Evolutionary conservation across 2,888 invertebrate genomes (phyloP), one percentile per base, ranked within the genome.

Genomic region (Caenorhabditis virilis): DNA sequence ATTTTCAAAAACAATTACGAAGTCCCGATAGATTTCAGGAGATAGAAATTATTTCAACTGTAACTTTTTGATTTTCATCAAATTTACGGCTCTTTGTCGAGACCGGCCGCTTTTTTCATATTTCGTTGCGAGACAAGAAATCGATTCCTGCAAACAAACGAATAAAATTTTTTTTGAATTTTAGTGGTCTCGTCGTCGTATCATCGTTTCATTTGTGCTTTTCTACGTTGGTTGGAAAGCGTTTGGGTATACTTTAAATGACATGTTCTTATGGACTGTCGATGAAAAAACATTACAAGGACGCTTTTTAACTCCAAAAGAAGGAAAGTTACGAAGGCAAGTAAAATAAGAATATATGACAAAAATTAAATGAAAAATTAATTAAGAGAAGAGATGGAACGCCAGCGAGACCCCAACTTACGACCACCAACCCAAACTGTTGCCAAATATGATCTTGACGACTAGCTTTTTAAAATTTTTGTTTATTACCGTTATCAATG

Each of bases 201-300:
- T 79, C 42, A 54, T 79, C 36, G 54, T 74, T 26, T 74, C 77
- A 1, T 79, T 79, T 47, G 74, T 74, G 52, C 58, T 79, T 39
- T 79, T 79, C 57, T 79, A 73, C 49, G 64, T 69, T 38, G 76
- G 74, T 9, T 79, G 79, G 79, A 77, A 78, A 55, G 66, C 72
- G n/a, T 48, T 72, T 47, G 79, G 79, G 33, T 57, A 76, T 41
- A 63, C 72, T 13, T 55, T 79, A 43, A 75, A 67, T 56, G 78
- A 78, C 35, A 66, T 72, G 67, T 57, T 77, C 51, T 54, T 79
- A 9, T 77, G 72, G 69, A 68, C 70, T 52, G 62, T 66, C 51
- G 72, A 75, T 53, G 75, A 75, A 43, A 33, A 48, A 49, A 71
- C 75, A 18, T 63, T 64, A 25, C 48, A 57, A 22, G 75, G 75